phyloP scores from a whole-genome alignment of 2,113 vertebrate species.

The Melanocharis versteri region DNA sequence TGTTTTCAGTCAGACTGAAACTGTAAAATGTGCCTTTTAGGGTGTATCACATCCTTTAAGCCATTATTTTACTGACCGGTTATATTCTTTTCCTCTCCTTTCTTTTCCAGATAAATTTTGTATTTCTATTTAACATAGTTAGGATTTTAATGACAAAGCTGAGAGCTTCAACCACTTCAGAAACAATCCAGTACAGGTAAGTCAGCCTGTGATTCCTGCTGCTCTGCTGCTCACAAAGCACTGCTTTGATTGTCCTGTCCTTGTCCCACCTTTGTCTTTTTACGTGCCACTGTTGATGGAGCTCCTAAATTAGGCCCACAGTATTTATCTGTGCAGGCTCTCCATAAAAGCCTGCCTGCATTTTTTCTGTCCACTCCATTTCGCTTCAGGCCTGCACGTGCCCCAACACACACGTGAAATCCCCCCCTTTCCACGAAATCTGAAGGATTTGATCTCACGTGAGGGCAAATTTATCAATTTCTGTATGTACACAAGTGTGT shows the following conservation, averaged over 20 bases:
- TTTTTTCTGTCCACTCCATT: neutral
- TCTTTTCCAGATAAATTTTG: constrained; percentile 90
- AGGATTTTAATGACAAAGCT: constrained; percentile 97
- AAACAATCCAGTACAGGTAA: constrained; percentile 98
- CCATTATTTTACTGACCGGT: neutral
- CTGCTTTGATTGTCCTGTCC: neutral
- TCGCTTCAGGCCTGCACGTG: neutral
- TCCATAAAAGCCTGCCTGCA: neutral
- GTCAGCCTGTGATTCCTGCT: neutral
- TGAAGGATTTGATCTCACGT: neutral
- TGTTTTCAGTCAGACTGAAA: neutral
- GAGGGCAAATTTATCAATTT: neutral
- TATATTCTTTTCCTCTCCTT: neutral
- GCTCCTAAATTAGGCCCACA: neutral
- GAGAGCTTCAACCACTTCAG: constrained; percentile 93
- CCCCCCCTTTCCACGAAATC: neutral
- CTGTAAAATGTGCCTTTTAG: neutral
- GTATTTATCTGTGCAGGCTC: neutral
- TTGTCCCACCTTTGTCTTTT: neutral
- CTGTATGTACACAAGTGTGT: accelerated
- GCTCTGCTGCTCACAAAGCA: neutral
- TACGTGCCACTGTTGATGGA: neutral
- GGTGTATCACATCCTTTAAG: neutral
- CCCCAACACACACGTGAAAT: accelerated
- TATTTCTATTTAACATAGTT: constrained; percentile 98